Evolutionary conservation across 2,113 vertebrate genomes (phyloP), one percentile per base, ranked within the genome.

Genomic region (Crotalus helleri): DNA sequence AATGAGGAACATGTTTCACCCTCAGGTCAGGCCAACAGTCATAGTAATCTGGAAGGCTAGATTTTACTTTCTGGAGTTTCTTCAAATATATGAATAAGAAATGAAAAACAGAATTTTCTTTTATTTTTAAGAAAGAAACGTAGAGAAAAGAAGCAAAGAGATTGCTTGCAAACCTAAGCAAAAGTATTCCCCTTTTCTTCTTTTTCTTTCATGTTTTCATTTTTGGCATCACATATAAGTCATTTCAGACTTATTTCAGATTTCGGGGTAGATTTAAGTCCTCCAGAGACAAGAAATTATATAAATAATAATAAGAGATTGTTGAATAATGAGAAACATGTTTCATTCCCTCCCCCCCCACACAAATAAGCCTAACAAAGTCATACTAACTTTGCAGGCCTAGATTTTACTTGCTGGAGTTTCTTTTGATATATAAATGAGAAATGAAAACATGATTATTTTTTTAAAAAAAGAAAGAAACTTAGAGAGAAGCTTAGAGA

Each of bases 211-310:
- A 69, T 17, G 64, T 33, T 90, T 11, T 55, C 49, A 39, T 53
- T 55, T 85, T 86, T 49, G 74, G 90, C 74, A 49, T 53, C 81
- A 59, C 58, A 86, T 86, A 54, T 86, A 91, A 85, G 54, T 51
- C 64, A 85, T 90, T n/a, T 85, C 49, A 51, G 49, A 57, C 89
- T 90, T 90, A 85, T 85, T 55, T 85, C 69, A 93, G 64, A 85
- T 85, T 90, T 69, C 19, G 58, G 12, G 21, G 46, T n/a, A 89
- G 64, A 39, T 6, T 58, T 21, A 85, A 69, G n/a, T 55, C 6
- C 64, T 85, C 29, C 54, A 51, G 88, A 69, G 86, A 58, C 53
- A 81, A 19, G 57, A n/a, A 29, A 55, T 46, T 81, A 90, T 85
- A 26, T 54, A 39, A 51, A 54, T 29, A 46, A 44, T 58, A 44